A percentile compares a stretch with the other conserved stretches of the same genome.
These are phyloP conservation scores for Drosophila fuyamai DNA, from an alignment of 1,140 invertebrate genomes.

Conservation along the genomic window DNA sequence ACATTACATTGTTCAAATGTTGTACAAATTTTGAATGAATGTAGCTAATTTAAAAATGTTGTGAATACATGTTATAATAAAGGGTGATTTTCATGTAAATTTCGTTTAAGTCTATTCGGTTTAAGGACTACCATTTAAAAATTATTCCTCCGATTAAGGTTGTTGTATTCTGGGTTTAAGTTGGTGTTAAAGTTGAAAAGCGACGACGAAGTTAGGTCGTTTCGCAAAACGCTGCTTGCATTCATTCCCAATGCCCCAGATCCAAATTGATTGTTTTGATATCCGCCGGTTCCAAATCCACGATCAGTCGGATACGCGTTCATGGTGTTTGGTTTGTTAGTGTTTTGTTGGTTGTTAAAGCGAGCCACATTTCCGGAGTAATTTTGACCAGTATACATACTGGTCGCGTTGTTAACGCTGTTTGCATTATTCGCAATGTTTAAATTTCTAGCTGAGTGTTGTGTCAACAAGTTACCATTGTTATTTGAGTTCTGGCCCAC, in stretches of 20 bases:
- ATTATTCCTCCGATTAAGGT: slow-evolving; percentile 23
- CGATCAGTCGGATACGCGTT: slow-evolving; percentile 22
- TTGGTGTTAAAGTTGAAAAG: slow-evolving; percentile 37
- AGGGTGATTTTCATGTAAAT: slow-evolving; percentile 8
- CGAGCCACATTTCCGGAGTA: slow-evolving; percentile 57
- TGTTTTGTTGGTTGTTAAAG: slow-evolving; percentile 46
- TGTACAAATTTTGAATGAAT: slow-evolving; percentile 32
- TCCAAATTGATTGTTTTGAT: slow-evolving; percentile 14
- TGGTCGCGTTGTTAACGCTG: slow-evolving; percentile 15
- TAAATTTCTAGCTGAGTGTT: slow-evolving; percentile 19
- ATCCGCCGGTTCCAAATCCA: slow-evolving; percentile 19
- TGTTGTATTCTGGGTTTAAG: slow-evolving; percentile 23
- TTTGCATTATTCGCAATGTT: slow-evolving; percentile 9
- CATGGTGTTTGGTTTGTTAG: slow-evolving; percentile 24
- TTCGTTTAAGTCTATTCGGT: slow-evolving; percentile 4
- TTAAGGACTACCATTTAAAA: slow-evolving; percentile 7
- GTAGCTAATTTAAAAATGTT: slow-evolving; percentile 1
- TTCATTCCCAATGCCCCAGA: slow-evolving; percentile 4
- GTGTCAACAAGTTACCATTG: slow-evolving; percentile 20
- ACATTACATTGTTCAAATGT: slow-evolving; percentile 37
- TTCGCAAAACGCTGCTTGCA: slow-evolving; percentile 14
- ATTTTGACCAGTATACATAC: slow-evolving; percentile 34
- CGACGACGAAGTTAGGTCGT: slow-evolving; percentile 3
- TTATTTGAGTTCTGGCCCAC: neutral
- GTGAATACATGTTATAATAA: slow-evolving; percentile 9